phyloP scores from a whole-genome alignment of 2,888 invertebrate species.

The Brachylomia viminalis region DNA sequence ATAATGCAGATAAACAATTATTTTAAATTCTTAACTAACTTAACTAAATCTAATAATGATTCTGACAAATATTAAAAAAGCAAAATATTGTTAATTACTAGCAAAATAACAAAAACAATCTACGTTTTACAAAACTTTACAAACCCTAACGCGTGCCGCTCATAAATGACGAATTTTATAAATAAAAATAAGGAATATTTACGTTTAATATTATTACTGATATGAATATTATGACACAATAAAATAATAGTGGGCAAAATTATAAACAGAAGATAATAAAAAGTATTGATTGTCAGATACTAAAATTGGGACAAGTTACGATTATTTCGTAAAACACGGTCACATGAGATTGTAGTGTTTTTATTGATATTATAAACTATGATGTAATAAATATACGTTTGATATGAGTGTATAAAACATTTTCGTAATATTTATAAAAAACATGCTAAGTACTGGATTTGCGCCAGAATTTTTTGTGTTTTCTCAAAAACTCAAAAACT shows the following conservation, averaged over 20 bases:
- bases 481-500: no score
- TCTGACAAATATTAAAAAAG: neutral
- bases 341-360: conserved; percentile 51
- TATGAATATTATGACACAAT: conserved; percentile 54
- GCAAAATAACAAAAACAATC: neutral
- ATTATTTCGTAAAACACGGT: conserved; percentile 64
- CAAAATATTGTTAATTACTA: neutral
- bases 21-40: neutral
- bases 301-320: conserved; percentile 54
- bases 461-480: no score
- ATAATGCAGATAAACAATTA: neutral
- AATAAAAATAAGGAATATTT: conserved; percentile 33
- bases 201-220: conserved; percentile 37
- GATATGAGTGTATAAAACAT: conserved; percentile 31
- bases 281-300: conserved; percentile 64
- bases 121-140: conserved; percentile 8
- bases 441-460: neutral
- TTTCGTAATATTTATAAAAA: neutral
- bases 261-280: conserved; percentile 60
- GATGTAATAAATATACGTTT: conserved; percentile 55
- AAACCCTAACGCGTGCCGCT: conserved; percentile 26
- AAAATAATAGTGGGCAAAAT: conserved; percentile 33
- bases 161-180: conserved; percentile 45
- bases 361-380: conserved; percentile 49
- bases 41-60: neutral